Conservation (phyloP, 2,113 vertebrate species). For the Recurvirostra avosetta region DNA sequence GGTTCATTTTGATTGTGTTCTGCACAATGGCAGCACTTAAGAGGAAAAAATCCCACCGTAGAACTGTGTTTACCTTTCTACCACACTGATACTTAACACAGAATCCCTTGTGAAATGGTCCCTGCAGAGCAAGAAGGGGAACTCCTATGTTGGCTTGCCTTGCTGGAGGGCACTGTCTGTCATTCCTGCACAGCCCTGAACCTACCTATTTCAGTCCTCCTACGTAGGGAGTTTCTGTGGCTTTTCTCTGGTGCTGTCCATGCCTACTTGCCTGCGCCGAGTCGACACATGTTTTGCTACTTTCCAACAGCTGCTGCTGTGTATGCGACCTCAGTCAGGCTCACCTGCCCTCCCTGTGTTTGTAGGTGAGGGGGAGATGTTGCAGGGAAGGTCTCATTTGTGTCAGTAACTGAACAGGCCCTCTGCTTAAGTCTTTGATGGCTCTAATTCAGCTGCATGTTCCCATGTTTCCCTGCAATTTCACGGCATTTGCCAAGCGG, state of each 20-base stretch:
- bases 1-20: background rate
- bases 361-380: too few relatives aligned
- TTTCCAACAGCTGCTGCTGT: background rate
- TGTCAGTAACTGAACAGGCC: background rate
- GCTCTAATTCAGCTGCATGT: accelerated
- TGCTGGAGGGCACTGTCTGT: background rate
- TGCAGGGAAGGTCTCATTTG: background rate
- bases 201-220: background rate
- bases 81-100: background rate
- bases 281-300: accelerated
- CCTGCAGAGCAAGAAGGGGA: background rate
- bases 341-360: background rate
- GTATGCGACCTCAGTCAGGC: background rate
- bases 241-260: background rate
- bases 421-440: background rate
- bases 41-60: background rate
- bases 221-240: background rate
- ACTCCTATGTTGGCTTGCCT: accelerated
- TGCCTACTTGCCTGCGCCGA: background rate
- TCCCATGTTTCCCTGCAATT: background rate
- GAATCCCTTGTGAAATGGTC: background rate
- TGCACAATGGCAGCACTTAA: background rate
- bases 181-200: background rate
- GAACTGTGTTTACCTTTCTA: background rate
- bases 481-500: background rate